Conservation (phyloP, 2,797 vertebrate genomes). For the Miichthys miiuy region DNA sequence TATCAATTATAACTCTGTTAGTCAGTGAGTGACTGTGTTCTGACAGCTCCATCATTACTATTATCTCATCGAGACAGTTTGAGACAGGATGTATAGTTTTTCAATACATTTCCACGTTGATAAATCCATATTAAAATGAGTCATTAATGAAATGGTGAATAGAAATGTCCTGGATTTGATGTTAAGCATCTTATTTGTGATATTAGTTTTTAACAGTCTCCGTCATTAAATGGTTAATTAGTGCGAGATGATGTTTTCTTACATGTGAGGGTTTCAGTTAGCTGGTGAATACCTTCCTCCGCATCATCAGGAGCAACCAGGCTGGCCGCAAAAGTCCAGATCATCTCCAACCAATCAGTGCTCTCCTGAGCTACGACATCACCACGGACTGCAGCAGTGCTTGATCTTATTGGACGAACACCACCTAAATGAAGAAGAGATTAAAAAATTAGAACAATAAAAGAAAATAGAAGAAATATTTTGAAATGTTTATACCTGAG, state of each 20-base stretch:
- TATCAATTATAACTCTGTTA: conserved; percentile 34
- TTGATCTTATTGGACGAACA: conserved; percentile 60
- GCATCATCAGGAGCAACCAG: conserved; percentile 80
- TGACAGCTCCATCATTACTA: conserved; percentile 27
- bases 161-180: conserved; percentile 16
- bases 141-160: not conserved
- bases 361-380: conserved; percentile 51
- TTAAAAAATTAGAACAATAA: not conserved
- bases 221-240: conserved; percentile 24
- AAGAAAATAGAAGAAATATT: not conserved
- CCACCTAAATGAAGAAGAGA: conserved; percentile 43
- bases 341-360: conserved; percentile 73
- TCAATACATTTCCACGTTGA: conserved; percentile 24
- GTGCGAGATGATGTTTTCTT: conserved; percentile 70
- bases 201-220: conserved; percentile 2
- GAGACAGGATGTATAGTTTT: not conserved
- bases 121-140: not conserved
- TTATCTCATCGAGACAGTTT: conserved; percentile 13
- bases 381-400: conserved; percentile 20
- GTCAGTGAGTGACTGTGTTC: conserved; percentile 25
- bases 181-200: not conserved
- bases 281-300: conserved; percentile 83
- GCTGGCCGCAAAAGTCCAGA: conserved; percentile 67
- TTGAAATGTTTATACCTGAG: not conserved
- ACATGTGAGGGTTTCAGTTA: conserved; percentile 81